Conservation (phyloP, 92 coral and sea anemone species). For the Porites rus region DNA sequence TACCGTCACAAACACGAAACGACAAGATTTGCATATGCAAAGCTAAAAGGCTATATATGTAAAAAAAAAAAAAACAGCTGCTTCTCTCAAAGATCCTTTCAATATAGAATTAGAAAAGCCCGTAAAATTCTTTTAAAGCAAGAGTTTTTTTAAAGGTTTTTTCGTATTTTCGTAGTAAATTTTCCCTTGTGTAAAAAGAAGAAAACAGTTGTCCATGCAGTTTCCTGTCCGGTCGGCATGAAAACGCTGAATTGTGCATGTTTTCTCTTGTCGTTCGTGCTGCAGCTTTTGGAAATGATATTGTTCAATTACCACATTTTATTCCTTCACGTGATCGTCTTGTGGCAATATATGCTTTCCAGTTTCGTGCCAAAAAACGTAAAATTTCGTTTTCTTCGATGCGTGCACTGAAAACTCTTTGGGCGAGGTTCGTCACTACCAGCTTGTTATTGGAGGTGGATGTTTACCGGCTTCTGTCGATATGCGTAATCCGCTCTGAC, state of each 20-base stretch:
- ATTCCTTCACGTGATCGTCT: neutral
- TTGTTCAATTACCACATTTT: neutral
- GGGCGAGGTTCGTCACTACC: neutral
- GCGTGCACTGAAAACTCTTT: neutral
- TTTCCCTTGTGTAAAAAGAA: neutral
- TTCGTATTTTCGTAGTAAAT: neutral
- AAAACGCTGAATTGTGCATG: neutral
- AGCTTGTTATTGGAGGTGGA: neutral
- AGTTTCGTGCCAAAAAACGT: neutral
- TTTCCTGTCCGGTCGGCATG: neutral
- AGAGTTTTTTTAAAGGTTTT: too few relatives aligned
- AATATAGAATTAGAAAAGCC: neutral
- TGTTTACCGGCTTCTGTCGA: too few relatives aligned
- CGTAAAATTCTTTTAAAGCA: too few relatives aligned
- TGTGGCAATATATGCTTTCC: neutral
- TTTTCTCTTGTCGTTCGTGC: neutral
- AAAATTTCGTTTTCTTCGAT: neutral
- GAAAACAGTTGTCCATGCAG: neutral
- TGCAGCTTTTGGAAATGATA: neutral
- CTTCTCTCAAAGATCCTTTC: neutral
- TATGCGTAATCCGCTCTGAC: too few relatives aligned
- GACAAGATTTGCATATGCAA: conserved; percentile 21
- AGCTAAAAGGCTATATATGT: neutral
- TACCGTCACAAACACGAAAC: neutral
- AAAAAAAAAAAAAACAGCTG: conserved; percentile 19